These are phyloP conservation scores for Cotesia vestalis DNA, from an alignment of 1,140 invertebrate genomes.

Conservation along the genomic window DNA sequence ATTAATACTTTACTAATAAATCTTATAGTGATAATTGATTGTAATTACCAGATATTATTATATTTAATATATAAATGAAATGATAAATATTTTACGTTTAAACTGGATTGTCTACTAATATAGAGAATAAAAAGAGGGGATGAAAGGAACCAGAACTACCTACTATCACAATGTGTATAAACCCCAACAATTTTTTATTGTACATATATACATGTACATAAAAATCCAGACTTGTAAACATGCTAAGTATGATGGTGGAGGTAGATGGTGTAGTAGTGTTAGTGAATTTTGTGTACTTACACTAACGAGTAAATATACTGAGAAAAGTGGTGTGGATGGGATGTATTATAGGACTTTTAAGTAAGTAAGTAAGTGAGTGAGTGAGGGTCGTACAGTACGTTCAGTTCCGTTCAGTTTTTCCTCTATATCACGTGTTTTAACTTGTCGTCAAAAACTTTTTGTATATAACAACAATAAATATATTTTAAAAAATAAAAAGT, in stretches of 20 bases:
- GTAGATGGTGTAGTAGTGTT: background rate
- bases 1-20: too few relatives aligned
- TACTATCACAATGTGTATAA: slow-evolving; percentile 11
- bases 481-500: too few relatives aligned
- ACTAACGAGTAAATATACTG: background rate
- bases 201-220: too few relatives aligned
- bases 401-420: slow-evolving; percentile 35
- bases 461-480: too few relatives aligned
- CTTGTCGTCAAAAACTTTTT: background rate
- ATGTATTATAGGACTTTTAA: slow-evolving; percentile 10
- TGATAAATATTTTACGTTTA: background rate
- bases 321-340: background rate
- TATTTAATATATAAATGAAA: too few relatives aligned
- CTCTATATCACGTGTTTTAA: slow-evolving; percentile 19
- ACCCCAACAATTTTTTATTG: too few relatives aligned
- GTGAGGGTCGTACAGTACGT: slow-evolving; percentile 31
- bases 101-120: too few relatives aligned
- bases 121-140: background rate
- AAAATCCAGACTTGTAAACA: too few relatives aligned
- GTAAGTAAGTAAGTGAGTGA: background rate
- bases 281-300: background rate
- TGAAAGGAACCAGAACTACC: background rate
- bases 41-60: too few relatives aligned
- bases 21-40: too few relatives aligned
- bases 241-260: background rate